Evolutionary conservation across 2,113 vertebrate species (phyloP).

Genomic region (Corydoras sp.): DNA sequence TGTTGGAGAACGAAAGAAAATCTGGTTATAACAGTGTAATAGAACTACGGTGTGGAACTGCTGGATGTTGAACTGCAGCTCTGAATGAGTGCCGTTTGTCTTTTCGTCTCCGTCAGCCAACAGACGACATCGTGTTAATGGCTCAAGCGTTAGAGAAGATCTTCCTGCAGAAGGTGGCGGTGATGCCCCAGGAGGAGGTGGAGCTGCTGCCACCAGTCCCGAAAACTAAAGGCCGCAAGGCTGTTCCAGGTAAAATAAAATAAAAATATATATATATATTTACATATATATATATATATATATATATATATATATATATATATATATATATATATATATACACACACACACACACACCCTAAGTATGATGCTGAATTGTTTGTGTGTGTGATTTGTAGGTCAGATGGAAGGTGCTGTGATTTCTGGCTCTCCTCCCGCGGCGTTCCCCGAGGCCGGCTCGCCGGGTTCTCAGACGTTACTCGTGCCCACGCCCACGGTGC

Average conservation of each 20-base stretch:
- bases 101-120: conserved; percentile 67
- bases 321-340: too few species aligned
- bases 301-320: too few species aligned
- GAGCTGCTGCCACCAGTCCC: conserved; percentile 75
- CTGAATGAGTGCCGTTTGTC: not conserved
- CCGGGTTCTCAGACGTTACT: conserved; percentile 70
- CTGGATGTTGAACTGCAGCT: not conserved
- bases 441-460: conserved; percentile 65
- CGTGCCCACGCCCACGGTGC: conserved; percentile 70
- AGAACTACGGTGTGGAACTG: too few species aligned
- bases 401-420: conserved; percentile 71
- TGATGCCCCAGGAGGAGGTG: conserved; percentile 86
- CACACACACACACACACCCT: too few species aligned
- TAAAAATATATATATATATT: not conserved
- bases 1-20: too few species aligned
- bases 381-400: conserved; percentile 9
- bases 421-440: conserved; percentile 66
- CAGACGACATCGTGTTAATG: conserved; percentile 97
- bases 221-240: conserved; percentile 81
- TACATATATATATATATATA: too few species aligned
- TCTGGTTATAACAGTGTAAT: too few species aligned
- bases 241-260: conserved; percentile 62
- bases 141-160: conserved; percentile 94
- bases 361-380: too few species aligned
- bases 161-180: conserved; percentile 87